Conservation (phyloP, 1,140 invertebrate genomes). For the Steinernema khuongi region DNA sequence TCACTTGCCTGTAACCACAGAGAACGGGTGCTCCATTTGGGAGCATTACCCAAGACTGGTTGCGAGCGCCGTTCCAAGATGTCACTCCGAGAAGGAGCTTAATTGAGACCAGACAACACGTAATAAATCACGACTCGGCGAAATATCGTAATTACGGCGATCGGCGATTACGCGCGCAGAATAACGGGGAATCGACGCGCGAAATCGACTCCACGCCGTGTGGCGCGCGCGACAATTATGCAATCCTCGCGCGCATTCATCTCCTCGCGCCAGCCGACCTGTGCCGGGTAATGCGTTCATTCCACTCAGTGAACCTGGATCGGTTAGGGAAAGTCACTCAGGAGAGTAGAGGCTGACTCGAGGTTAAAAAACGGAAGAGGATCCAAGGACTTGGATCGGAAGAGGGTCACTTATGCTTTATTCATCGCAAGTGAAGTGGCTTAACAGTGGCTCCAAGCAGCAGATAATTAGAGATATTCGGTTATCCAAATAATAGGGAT, state of each 20-base stretch:
- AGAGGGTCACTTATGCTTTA: no score
- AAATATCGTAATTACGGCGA: neutral
- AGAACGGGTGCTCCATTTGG: no score
- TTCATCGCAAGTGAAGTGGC: no score
- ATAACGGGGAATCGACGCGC: conserved; percentile 11
- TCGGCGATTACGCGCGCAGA: neutral
- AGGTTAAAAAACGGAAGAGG: neutral
- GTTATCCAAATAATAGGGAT: no score
- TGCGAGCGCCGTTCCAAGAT: no score
- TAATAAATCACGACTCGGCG: neutral
- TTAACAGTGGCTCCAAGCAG: no score
- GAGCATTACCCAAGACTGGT: no score
- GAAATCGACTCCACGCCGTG: neutral
- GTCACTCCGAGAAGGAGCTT: neutral
- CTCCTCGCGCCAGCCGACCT: neutral
- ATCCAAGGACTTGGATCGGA: no score
- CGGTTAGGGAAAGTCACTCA: neutral
- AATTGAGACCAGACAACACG: neutral
- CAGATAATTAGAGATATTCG: no score
- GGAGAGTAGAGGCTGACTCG: neutral
- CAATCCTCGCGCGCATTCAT: neutral
- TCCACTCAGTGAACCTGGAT: neutral
- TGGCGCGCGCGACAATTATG: conserved; percentile 14
- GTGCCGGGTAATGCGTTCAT: neutral
- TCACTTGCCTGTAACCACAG: no score